Conservation (phyloP, 2,888 invertebrate genomes). For the Phorcus lineatus region DNA sequence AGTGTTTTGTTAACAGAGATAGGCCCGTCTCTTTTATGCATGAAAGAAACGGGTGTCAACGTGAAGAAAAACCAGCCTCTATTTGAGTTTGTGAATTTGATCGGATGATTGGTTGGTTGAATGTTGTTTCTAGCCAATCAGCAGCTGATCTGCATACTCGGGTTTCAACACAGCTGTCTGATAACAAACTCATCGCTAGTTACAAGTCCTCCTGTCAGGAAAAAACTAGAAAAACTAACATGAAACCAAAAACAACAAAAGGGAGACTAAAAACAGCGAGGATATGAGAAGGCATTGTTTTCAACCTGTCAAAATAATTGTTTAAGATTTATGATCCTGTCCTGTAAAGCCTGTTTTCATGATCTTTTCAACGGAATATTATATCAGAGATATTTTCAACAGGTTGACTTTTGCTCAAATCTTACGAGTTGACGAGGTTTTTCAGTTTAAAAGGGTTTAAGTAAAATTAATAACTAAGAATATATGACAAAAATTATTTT, state of each 20-base stretch:
- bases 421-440: no score
- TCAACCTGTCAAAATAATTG: slow-evolving; percentile 9
- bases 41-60: slow-evolving; percentile 9
- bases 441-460: no score
- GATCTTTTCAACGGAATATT: no score
- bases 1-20: slow-evolving; percentile 6
- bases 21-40: not conserved
- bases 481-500: no score
- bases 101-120: not conserved
- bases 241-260: slow-evolving; percentile 1
- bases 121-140: slow-evolving; percentile 11
- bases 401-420: no score
- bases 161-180: not conserved
- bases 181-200: not conserved
- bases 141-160: not conserved
- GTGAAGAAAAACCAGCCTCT: not conserved
- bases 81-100: not conserved
- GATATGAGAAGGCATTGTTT: not conserved
- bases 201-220: not conserved
- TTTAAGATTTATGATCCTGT: not conserved
- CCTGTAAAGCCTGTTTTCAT: not conserved
- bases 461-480: no score
- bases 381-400: no score
- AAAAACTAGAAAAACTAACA: not conserved
- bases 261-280: not conserved